These are phyloP conservation scores for Anarhynchus alexandrinus DNA, from an alignment of 2,113 vertebrate species.

Conservation along the genomic window DNA sequence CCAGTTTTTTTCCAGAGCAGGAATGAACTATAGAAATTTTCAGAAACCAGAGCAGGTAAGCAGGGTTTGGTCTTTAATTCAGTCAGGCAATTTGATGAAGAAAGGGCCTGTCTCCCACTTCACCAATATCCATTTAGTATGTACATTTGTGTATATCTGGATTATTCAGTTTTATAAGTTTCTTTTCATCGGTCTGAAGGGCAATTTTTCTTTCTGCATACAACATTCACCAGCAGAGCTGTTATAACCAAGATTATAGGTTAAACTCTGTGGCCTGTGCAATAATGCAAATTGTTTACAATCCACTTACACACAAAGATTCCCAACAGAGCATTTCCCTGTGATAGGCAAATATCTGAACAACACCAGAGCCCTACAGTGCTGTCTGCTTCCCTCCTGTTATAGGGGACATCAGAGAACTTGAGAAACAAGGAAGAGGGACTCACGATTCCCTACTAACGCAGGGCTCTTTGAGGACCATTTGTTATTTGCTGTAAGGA, in stretches of 20 bases:
- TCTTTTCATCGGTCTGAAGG: not conserved
- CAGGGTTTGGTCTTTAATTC: not conserved
- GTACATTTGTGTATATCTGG: not conserved
- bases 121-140: not conserved
- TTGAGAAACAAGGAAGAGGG: not conserved
- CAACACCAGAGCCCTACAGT: not conserved
- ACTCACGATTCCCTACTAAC: not conserved
- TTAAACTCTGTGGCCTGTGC: not conserved
- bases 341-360: not conserved
- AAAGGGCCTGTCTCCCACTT: not conserved
- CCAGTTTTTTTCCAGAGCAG: not conserved
- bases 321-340: not conserved
- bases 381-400: not conserved
- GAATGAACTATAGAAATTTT: not conserved
- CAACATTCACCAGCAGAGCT: not conserved
- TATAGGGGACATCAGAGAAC: not conserved
- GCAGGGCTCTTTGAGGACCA: not conserved
- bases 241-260: not conserved
- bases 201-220: not conserved
- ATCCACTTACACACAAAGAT: not conserved
- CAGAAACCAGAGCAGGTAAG: not conserved
- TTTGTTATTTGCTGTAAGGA: not conserved
- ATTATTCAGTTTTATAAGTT: not conserved
- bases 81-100: not conserved
- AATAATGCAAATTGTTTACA: not conserved